Evolutionary conservation across 37 sponge, comb jelly and placozoan species (phyloP), one percentile per base, ranked within the genome.

Genomic region (Aplysina aerophoba): DNA sequence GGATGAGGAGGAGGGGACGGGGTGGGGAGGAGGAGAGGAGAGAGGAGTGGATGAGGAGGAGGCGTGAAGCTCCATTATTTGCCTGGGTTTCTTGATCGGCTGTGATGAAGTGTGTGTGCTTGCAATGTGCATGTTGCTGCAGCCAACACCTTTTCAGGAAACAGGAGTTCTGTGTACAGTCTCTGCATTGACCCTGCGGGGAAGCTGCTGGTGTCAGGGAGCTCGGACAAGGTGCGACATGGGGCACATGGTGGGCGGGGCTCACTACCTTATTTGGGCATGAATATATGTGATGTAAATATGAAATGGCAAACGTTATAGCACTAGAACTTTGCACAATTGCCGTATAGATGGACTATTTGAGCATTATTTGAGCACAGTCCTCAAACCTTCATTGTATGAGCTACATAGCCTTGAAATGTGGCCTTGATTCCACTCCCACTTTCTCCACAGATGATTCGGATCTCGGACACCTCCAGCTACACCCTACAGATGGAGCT

Each of bases 151-250:
- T 74, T 96, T 22, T 33, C 74, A 15, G 99, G 99, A 20, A 93
- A 96, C 62, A 96, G 94, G 82, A 81, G 94, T 25, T 99, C 99
- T 34, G 83, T 96, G 17, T 99, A 99, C 73, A 93, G 95, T 81
- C 50, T 99, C 0, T 90, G 86, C 2, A 89, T 91, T 71, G 90
- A 91, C 50, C 83, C 87, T n/a, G 84, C 50, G 1, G 95, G 97
- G 13, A 85, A 91, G 21, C 63, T 96, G 1, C 71, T 99, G 0
- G 91, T 93, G 12, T 87, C 92, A 81, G 95, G 99, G 0, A 90
- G 92, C 19, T 94, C 99, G 0, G 99, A 96, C 63, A 98, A 93
- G 85, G 92, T 98, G 40, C 30, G 54, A 0, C 33, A 75, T 65
- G 21, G 20, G 28, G 8, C 50, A 44, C 8, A 8, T 30, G 24